phyloP scores from a whole-genome alignment of 2,113 vertebrate species.

The Mastomys natalensis region DNA sequence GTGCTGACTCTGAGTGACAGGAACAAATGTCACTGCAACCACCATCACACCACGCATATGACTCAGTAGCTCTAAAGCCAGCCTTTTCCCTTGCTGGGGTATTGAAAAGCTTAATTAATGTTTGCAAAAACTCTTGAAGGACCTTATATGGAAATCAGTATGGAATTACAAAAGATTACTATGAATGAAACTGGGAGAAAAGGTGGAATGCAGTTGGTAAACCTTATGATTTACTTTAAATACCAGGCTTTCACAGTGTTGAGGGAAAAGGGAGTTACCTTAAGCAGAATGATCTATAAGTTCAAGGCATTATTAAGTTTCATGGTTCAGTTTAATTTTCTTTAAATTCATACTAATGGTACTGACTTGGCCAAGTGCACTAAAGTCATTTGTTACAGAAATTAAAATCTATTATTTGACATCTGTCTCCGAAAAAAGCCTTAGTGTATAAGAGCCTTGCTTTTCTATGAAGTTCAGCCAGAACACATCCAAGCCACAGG shows the following conservation, averaged over 20 bases:
- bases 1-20: slow-evolving; percentile 69
- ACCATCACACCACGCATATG: not conserved
- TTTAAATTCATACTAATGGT: slow-evolving; percentile 57
- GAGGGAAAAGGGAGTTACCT: slow-evolving; percentile 37
- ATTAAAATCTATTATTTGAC: slow-evolving; percentile 61
- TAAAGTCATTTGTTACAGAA: slow-evolving; percentile 56
- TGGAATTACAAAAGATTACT: slow-evolving; percentile 60
- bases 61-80: slow-evolving; percentile 5
- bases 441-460: not conserved
- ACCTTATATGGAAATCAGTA: slow-evolving; percentile 49
- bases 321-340: slow-evolving; percentile 63
- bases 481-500: not conserved
- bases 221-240: slow-evolving; percentile 52
- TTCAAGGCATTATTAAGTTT: slow-evolving; percentile 63
- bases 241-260: slow-evolving; percentile 36
- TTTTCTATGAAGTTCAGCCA: slow-evolving; percentile 52
- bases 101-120: slow-evolving; percentile 70
- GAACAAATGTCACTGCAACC: slow-evolving; percentile 70
- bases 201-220: slow-evolving; percentile 42
- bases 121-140: slow-evolving; percentile 65
- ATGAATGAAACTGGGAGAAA: slow-evolving; percentile 37
- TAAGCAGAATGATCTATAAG: slow-evolving; percentile 49
- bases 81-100: slow-evolving; percentile 57
- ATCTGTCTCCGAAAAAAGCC: not conserved
- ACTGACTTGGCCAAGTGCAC: not conserved